Evolutionary conservation across 2,888 invertebrate species (phyloP).

Genomic region (Dendrolimus houi): DNA sequence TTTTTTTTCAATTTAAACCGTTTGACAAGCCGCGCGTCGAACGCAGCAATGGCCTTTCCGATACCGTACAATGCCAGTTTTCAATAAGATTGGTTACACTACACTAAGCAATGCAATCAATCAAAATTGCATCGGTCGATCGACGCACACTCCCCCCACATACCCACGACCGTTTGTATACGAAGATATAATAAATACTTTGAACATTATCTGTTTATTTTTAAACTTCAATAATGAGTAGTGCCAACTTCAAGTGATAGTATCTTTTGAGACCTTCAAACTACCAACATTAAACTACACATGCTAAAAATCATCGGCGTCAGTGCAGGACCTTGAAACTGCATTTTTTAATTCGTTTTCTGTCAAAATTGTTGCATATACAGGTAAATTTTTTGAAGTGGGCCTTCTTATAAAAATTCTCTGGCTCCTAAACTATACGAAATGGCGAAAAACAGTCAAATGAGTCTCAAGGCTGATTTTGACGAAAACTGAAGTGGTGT

Average conservation of each 20-base stretch:
- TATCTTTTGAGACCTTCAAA: conserved; percentile 3
- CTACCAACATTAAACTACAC: no score
- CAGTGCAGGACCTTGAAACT: no score
- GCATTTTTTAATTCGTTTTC: no score
- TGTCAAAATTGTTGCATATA: no score
- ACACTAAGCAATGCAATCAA: conserved; percentile 76
- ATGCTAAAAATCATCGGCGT: no score
- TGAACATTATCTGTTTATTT: conserved; percentile 17
- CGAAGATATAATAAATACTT: conserved; percentile 15
- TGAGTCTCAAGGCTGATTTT: no score
- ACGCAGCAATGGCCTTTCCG: conserved; percentile 64
- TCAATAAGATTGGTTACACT: conserved; percentile 76
- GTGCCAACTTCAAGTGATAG: no score
- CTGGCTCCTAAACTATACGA: no score
- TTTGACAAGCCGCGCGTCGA: conserved; percentile 68
- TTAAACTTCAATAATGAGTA: conserved; percentile 4
- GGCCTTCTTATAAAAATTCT: no score
- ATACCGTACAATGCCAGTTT: conserved; percentile 64
- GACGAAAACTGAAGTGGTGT: no score
- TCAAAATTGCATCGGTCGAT: conserved; percentile 72
- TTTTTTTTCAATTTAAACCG: conserved; percentile 72
- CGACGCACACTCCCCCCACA: conserved; percentile 47
- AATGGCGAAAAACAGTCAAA: no score
- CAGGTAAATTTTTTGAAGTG: no score
- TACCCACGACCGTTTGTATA: conserved; percentile 31